Evolutionary conservation across 2,888 invertebrate genomes (phyloP).

Genomic region (Mayetiola destructor): DNA sequence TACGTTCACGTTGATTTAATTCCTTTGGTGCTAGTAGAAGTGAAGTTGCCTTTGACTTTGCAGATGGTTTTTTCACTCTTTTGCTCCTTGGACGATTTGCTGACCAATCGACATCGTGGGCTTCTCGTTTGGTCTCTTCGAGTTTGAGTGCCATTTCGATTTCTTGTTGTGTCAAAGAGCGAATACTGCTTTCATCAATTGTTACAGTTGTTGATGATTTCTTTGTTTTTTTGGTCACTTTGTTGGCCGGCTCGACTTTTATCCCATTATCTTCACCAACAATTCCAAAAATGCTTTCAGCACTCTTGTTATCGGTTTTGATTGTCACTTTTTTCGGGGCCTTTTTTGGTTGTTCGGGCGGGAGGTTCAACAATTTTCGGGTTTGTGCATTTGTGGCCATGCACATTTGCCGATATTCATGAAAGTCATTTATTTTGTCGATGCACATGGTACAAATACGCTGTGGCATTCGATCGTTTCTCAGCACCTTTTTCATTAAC

Average conservation of each 20-base stretch:
- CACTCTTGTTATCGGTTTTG: not conserved
- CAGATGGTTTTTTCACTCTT: not conserved
- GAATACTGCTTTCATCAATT: not conserved
- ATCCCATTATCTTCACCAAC: not conserved
- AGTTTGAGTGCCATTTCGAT: not conserved
- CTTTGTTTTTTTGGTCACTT: not conserved
- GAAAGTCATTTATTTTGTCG: slow-evolving; percentile 47
- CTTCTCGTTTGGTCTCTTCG: not conserved
- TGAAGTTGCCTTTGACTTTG: not conserved
- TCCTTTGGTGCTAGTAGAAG: slow-evolving; percentile 14
- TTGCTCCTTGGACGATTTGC: not conserved
- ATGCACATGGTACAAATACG: slow-evolving; percentile 44
- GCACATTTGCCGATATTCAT: slow-evolving; percentile 44
- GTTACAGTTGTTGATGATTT: not conserved
- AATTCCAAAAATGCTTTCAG: slow-evolving; percentile 10
- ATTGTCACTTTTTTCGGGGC: not conserved
- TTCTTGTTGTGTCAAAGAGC: not conserved
- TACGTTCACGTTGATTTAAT: slow-evolving; percentile 15
- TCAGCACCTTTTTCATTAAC: slow-evolving; percentile 30
- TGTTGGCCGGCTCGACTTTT: not conserved
- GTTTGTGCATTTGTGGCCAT: slow-evolving; percentile 40
- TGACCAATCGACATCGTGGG: not conserved
- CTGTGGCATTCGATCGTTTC: slow-evolving; percentile 46
- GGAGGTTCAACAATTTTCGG: slow-evolving; percentile 32
- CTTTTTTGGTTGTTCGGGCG: slow-evolving; percentile 18